phyloP scores from a whole-genome alignment of 2,113 vertebrate species.

The Sphyrna mokarran region DNA sequence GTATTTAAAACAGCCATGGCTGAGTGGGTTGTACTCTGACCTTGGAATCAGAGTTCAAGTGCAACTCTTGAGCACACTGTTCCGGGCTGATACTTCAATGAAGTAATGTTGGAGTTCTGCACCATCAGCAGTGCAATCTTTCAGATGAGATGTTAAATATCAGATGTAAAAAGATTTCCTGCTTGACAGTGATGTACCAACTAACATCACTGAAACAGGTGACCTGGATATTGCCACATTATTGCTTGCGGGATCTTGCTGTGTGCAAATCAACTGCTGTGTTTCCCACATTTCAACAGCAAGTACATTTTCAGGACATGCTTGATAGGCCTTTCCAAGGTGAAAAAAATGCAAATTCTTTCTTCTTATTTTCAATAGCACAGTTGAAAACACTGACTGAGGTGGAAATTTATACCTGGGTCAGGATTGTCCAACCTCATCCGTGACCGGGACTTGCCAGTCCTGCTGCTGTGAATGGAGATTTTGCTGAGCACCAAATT shows the following conservation, averaged over 20 bases:
- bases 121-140: neutral
- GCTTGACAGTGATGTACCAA: neutral
- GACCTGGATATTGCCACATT: neutral
- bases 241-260: neutral
- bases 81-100: neutral
- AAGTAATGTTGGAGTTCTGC: neutral
- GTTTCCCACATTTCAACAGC: neutral
- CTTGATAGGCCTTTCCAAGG: neutral
- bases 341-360: neutral
- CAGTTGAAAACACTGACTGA: neutral
- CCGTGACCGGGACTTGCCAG: too few species aligned
- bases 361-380: neutral
- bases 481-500: too few species aligned
- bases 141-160: neutral
- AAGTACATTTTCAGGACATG: neutral
- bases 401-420: neutral
- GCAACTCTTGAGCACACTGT: too few species aligned
- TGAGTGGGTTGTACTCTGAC: neutral
- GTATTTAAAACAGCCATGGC: neutral
- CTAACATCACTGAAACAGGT: neutral
- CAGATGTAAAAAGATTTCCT: neutral
- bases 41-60: neutral
- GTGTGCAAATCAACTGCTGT: neutral
- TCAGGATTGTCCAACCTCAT: too few species aligned
- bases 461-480: too few species aligned